These are phyloP conservation scores for Pseudorhombus dupliciocellatus DNA, from an alignment of 2,113 vertebrate genomes.

Conservation along the genomic window DNA sequence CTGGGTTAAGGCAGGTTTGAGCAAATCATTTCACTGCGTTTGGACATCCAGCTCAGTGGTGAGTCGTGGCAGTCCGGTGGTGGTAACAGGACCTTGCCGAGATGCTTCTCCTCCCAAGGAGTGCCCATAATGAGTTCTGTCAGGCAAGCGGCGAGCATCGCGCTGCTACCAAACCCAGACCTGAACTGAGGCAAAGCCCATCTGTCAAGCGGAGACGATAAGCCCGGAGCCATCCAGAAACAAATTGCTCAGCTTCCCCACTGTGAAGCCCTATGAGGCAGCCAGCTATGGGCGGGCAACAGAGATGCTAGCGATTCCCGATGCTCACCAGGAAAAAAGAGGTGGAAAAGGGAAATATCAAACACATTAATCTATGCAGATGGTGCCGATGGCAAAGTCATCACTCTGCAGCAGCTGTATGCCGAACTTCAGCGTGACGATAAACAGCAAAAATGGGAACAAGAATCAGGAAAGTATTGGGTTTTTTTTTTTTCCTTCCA, in stretches of 20 bases:
- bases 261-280: conserved; percentile 57
- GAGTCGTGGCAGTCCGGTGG: conserved; percentile 1
- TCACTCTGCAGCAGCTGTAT: conserved; percentile 47
- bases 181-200: conserved; percentile 71
- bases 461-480: conserved; percentile 13
- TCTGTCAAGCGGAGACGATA: conserved; percentile 76
- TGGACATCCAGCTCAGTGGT: conserved; percentile 1
- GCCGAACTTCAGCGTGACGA: conserved; percentile 20
- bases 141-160: conserved; percentile 57
- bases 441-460: conserved; percentile 11
- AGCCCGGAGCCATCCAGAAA: conserved; percentile 73
- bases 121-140: conserved; percentile 77
- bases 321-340: conserved; percentile 39
- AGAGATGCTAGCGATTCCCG: conserved; percentile 49
- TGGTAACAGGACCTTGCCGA: conserved; percentile 44
- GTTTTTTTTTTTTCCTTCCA: conserved; percentile 19
- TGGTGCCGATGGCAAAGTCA: conserved; percentile 46
- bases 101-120: conserved; percentile 53
- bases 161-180: conserved; percentile 61
- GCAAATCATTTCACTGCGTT: background rate
- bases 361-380: conserved; percentile 66
- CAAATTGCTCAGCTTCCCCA: conserved; percentile 75
- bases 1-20: background rate
- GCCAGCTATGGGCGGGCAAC: conserved; percentile 27
- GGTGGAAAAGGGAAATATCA: conserved; percentile 39